Evolutionary conservation across 2,888 invertebrate genomes (phyloP).

Genomic region (Caenorhabditis auriculariae): DNA sequence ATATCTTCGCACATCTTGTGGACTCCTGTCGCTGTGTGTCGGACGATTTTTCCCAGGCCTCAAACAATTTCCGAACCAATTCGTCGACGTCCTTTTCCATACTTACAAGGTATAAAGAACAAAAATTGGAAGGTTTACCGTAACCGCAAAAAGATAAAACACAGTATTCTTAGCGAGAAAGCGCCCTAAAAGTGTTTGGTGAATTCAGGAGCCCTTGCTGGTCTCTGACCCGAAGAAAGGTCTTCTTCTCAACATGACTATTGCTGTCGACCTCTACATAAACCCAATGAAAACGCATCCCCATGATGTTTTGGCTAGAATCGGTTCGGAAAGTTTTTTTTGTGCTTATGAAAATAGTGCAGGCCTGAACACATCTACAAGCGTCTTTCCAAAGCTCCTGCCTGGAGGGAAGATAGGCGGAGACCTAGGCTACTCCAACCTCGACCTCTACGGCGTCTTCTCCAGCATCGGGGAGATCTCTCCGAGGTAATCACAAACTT

Average conservation of each 20-base stretch:
- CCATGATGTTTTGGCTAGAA: constrained; percentile 38
- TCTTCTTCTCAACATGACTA: constrained; percentile 18
- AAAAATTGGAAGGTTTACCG: too few species aligned
- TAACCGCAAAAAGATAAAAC: too few species aligned
- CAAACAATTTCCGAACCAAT: constrained; percentile 39
- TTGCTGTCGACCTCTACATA: constrained; percentile 23
- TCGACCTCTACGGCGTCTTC: constrained; percentile 31
- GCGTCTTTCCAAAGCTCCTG: constrained; percentile 41
- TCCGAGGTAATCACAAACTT: constrained; percentile 17
- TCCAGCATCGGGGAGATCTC: constrained; percentile 50
- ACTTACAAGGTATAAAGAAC: constrained; percentile 14
- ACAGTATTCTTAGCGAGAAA: too few species aligned
- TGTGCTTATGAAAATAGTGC: too few species aligned
- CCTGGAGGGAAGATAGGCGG: constrained; percentile 32
- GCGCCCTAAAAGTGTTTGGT: too few species aligned
- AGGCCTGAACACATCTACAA: constrained; percentile 35
- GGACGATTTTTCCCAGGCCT: constrained; percentile 51
- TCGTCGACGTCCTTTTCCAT: constrained; percentile 50
- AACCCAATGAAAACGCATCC: constrained; percentile 22
- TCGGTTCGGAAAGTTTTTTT: constrained; percentile 20
- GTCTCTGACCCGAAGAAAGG: constrained; percentile 9
- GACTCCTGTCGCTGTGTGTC: constrained; percentile 43
- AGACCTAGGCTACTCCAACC: constrained; percentile 30
- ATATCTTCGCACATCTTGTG: constrained; percentile 48
- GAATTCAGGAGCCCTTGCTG: constrained; percentile 4